Evolutionary conservation across 2,113 vertebrate species (phyloP).

Genomic region (Gorsachius goisagi): DNA sequence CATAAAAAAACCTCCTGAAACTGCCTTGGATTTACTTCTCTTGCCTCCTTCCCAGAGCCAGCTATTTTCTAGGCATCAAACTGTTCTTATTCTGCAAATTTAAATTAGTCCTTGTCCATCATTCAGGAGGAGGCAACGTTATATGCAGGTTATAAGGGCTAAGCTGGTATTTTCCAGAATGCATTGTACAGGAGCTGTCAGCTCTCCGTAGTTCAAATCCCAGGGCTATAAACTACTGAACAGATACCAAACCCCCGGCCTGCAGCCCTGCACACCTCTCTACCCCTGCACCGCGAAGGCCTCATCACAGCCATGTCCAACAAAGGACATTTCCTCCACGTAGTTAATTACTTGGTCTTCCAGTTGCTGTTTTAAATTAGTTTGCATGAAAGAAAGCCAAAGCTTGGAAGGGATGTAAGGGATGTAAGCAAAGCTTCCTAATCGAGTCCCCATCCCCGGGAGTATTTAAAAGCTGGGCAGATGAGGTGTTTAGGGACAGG

Average conservation of each 20-base stretch:
- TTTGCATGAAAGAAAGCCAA: neutral
- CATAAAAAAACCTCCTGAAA: neutral
- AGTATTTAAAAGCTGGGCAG: no score
- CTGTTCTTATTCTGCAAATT: neutral
- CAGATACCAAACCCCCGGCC: neutral
- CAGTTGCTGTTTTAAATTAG: neutral
- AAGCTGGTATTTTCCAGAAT: neutral
- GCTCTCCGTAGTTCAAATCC: neutral
- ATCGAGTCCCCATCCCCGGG: no score
- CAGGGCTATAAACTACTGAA: neutral
- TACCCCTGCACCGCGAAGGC: neutral
- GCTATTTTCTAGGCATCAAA: neutral
- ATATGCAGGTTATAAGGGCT: neutral
- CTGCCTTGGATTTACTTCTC: neutral
- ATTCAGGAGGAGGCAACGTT: neutral
- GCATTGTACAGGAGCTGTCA: neutral
- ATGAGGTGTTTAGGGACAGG: no score
- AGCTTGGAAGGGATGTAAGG: neutral
- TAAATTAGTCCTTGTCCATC: neutral
- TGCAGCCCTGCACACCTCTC: neutral
- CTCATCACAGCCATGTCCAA: fast-evolving
- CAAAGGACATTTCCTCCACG: neutral
- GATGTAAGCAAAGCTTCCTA: neutral
- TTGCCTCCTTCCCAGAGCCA: neutral
- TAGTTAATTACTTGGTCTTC: neutral